Conservation (phyloP, 2,113 vertebrate species). For the pig (Sus scrofa) region DNA sequence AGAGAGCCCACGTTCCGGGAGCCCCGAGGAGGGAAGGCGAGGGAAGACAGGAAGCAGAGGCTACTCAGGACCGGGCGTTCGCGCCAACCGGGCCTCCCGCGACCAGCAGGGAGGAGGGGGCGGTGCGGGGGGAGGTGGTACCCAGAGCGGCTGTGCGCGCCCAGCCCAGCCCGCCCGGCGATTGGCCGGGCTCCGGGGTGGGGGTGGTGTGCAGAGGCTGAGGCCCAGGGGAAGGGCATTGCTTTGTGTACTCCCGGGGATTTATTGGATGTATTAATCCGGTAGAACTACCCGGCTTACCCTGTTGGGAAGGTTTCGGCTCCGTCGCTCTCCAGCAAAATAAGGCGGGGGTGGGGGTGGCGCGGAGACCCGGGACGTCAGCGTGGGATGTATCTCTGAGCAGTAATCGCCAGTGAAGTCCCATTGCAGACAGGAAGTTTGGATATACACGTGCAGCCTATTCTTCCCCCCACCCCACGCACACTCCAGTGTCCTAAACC, state of each 20-base stretch:
- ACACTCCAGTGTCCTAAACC: not conserved
- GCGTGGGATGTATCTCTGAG: not conserved
- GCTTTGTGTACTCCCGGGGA: slow-evolving; percentile 50
- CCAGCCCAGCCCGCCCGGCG: slow-evolving; percentile 57
- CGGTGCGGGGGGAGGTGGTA: slow-evolving; percentile 66
- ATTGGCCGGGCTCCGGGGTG: slow-evolving; percentile 31
- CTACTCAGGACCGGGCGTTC: slow-evolving; percentile 73
- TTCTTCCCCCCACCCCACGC: not conserved
- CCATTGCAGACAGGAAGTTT: slow-evolving; percentile 65
- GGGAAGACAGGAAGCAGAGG: not conserved
- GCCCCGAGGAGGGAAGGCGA: not conserved
- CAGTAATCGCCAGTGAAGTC: slow-evolving; percentile 15
- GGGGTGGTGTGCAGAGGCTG: not conserved
- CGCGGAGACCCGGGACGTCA: slow-evolving; percentile 39
- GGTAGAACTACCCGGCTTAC: not conserved
- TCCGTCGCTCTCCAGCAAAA: not conserved
- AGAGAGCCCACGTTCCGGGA: not conserved
- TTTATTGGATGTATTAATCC: not conserved
- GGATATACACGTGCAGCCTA: not conserved
- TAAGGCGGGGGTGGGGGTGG: slow-evolving; percentile 18
- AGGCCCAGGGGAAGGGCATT: not conserved
- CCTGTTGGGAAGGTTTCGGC: not conserved
- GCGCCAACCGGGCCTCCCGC: slow-evolving; percentile 74
- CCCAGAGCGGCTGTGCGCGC: slow-evolving; percentile 58
- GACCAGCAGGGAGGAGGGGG: slow-evolving; percentile 49